Evolutionary conservation across 1,140 invertebrate genomes (phyloP).

Genomic region (Cyclargus thomasi): DNA sequence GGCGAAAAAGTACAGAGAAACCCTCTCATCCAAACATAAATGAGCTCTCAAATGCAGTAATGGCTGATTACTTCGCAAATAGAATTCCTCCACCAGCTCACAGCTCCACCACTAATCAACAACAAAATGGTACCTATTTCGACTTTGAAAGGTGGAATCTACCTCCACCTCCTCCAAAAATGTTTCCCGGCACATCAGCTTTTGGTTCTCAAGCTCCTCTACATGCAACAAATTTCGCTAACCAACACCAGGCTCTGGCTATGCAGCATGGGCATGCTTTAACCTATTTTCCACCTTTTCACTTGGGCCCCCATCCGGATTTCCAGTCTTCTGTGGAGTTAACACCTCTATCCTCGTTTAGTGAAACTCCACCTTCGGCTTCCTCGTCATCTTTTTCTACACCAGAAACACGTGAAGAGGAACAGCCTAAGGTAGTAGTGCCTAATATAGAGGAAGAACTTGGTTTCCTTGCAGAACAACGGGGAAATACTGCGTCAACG

Average conservation of each 20-base stretch:
- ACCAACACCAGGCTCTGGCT: constrained; percentile 80
- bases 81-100: constrained; percentile 83
- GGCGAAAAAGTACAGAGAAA: constrained; percentile 76
- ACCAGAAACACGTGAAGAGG: constrained; percentile 77
- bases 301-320: constrained; percentile 79
- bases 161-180: constrained; percentile 79
- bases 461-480: constrained; percentile 82
- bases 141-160: constrained; percentile 85
- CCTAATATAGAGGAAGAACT: constrained; percentile 91
- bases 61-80: constrained; percentile 76
- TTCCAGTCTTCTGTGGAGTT: constrained; percentile 81
- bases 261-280: constrained; percentile 79
- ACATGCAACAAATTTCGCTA: constrained; percentile 77
- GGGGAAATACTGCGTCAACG: constrained; percentile 71
- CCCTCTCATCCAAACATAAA: constrained; percentile 68
- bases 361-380: constrained; percentile 76
- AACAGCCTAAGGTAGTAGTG: constrained; percentile 87
- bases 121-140: constrained; percentile 81
- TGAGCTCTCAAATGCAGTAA: constrained; percentile 71
- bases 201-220: constrained; percentile 76
- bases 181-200: constrained; percentile 76
- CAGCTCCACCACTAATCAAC: constrained; percentile 78
- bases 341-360: constrained; percentile 77
- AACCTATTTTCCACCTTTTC: constrained; percentile 82
- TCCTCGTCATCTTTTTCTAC: constrained; percentile 73